A percentile compares a stretch with the other conserved stretches of the same genome.
Evolutionary conservation across 2,797 vertebrate genomes (phyloP).

Genomic region (Brachyrhaphis roseni): DNA sequence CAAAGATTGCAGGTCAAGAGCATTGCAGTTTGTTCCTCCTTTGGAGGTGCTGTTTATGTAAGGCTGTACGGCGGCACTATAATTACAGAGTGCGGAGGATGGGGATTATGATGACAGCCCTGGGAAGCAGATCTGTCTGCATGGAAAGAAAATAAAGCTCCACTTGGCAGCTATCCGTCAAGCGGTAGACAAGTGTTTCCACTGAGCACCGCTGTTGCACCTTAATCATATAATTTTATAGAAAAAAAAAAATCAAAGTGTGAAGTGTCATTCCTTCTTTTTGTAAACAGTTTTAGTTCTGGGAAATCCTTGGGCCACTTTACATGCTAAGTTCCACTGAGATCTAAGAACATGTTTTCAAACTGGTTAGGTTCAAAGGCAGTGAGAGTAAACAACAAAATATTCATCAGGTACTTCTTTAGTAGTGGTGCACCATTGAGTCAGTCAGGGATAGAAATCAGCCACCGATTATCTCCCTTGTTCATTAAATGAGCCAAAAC

Average conservation of each 20-base stretch:
- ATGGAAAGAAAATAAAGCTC: constrained; percentile 47
- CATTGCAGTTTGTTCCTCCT: constrained; percentile 56
- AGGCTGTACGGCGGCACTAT: constrained; percentile 69
- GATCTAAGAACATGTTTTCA: constrained; percentile 1
- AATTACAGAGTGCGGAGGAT: constrained; percentile 80
- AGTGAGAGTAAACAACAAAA: not conserved
- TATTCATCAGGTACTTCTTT: not conserved
- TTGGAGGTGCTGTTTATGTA: constrained; percentile 79
- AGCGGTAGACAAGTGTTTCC: constrained; percentile 34
- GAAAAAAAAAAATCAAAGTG: not conserved
- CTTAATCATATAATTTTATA: not conserved
- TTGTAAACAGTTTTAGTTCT: not conserved
- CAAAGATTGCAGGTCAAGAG: constrained; percentile 62
- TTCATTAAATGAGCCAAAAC: not conserved
- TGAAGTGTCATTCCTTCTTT: not conserved
- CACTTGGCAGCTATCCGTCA: constrained; percentile 44
- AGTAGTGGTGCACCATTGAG: not conserved
- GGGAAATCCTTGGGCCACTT: not conserved
- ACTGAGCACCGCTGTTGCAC: constrained; percentile 21
- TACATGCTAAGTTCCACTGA: not conserved
- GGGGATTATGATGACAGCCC: constrained; percentile 75
- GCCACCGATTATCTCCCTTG: not conserved
- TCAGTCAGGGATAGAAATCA: not conserved
- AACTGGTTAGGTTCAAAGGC: not conserved
- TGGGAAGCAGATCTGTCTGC: constrained; percentile 69